Evolutionary conservation across 2,888 invertebrate genomes (phyloP).

Genomic region (Polyploca ridens): DNA sequence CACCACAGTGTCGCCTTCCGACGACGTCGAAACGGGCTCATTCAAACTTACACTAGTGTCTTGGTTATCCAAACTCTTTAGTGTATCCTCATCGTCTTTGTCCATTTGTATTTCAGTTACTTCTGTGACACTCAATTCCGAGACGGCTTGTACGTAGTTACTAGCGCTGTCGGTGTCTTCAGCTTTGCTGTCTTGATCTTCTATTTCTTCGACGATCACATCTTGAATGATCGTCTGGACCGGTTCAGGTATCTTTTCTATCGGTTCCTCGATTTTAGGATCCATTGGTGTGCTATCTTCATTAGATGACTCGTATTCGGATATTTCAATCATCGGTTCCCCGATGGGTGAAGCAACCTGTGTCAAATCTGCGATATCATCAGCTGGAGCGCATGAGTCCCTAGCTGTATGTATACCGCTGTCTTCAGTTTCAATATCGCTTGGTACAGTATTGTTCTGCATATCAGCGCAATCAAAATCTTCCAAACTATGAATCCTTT

Average conservation of each 20-base stretch:
- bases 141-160: constrained; percentile 74
- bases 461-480: constrained; percentile 86
- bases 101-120: constrained; percentile 80
- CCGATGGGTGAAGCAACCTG: constrained; percentile 78
- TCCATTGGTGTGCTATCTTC: constrained; percentile 67
- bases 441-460: constrained; percentile 82
- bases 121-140: constrained; percentile 74
- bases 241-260: constrained; percentile 49
- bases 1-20: constrained; percentile 80
- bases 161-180: constrained; percentile 75
- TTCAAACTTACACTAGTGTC: constrained; percentile 84
- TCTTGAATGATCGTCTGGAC: constrained; percentile 60
- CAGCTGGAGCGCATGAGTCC: constrained; percentile 90
- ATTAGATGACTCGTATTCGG: constrained; percentile 78
- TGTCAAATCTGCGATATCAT: constrained; percentile 87
- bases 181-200: constrained; percentile 69
- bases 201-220: constrained; percentile 75
- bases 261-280: constrained; percentile 61
- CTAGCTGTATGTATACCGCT: constrained; percentile 92
- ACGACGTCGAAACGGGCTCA: constrained; percentile 75
- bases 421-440: constrained; percentile 90
- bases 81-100: constrained; percentile 81
- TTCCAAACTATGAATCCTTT: constrained; percentile 87
- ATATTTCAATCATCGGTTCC: constrained; percentile 72
- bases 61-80: constrained; percentile 82